These are phyloP conservation scores for Enteromius fasciolatus DNA, from an alignment of 2,797 vertebrate species.

Conservation along the genomic window DNA sequence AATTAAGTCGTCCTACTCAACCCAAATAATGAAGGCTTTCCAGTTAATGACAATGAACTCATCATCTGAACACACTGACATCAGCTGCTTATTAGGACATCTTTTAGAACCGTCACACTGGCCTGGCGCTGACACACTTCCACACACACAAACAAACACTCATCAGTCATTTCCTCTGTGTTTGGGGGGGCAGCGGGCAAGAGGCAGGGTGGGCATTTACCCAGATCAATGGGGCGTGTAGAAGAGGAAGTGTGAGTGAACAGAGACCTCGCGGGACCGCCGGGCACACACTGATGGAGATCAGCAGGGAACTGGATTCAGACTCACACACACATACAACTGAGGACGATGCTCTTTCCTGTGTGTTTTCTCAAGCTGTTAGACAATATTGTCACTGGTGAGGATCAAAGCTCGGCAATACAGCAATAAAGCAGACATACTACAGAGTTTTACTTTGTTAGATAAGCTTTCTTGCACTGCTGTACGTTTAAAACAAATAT, in stretches of 20 bases:
- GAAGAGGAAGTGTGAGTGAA: conserved; percentile 30
- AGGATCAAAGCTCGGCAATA: conserved; percentile 1
- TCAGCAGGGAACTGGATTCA: conserved; percentile 36
- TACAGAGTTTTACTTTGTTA: background rate
- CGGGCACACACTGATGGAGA: conserved; percentile 31
- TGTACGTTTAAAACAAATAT: background rate
- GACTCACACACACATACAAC: conserved; percentile 20
- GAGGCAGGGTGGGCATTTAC: conserved; percentile 51
- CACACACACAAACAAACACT: conserved; percentile 53
- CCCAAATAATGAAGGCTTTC: conserved; percentile 5
- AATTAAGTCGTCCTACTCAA: conserved; percentile 4
- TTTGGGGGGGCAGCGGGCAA: conserved; percentile 26
- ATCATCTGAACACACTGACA: conserved; percentile 20
- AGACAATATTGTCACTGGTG: background rate
- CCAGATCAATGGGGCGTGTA: conserved; percentile 54
- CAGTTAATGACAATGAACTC: conserved; percentile 23
- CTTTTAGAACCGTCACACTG: conserved; percentile 31
- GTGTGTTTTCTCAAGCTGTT: conserved; percentile 27
- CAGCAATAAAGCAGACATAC: background rate
- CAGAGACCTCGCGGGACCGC: conserved; percentile 23
- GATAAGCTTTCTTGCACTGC: background rate
- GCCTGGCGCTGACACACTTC: conserved; percentile 22
- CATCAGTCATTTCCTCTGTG: conserved; percentile 44
- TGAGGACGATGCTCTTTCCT: conserved; percentile 12
- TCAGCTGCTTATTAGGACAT: conserved; percentile 29